phyloP scores from a whole-genome alignment of 2,888 invertebrate genomes.

The Synanthedon andrenaeformis region DNA sequence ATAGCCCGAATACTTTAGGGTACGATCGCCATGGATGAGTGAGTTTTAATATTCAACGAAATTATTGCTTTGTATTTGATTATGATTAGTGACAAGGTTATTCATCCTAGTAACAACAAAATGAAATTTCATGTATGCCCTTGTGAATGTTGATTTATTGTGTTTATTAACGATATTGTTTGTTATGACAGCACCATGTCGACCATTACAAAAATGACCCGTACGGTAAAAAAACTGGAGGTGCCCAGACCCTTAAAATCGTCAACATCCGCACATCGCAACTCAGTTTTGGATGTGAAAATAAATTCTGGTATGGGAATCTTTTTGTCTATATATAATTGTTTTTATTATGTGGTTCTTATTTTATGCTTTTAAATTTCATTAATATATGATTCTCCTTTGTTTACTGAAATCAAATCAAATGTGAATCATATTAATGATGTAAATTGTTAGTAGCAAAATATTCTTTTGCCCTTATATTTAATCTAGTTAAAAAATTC shows the following conservation, averaged over 20 bases:
- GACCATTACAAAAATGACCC: slow-evolving; percentile 74
- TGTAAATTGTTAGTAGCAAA: too few species aligned
- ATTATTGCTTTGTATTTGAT: slow-evolving; percentile 34
- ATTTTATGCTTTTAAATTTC: not conserved
- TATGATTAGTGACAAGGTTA: slow-evolving; percentile 49
- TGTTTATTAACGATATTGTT: slow-evolving; percentile 9
- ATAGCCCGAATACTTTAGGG: slow-evolving; percentile 28
- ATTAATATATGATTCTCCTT: not conserved
- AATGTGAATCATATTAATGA: too few species aligned
- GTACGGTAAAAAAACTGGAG: slow-evolving; percentile 80
- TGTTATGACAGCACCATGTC: slow-evolving; percentile 59
- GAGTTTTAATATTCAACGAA: slow-evolving; percentile 44
- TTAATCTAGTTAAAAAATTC: too few species aligned
- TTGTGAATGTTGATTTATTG: not conserved
- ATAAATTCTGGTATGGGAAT: slow-evolving; percentile 56
- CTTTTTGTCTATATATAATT: not conserved
- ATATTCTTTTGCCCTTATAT: too few species aligned
- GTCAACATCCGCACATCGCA: slow-evolving; percentile 66
- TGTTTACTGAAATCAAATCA: too few species aligned
- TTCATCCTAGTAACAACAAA: slow-evolving; percentile 41
- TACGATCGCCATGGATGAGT: slow-evolving; percentile 65
- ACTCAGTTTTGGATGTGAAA: slow-evolving; percentile 64
- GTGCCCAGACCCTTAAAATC: slow-evolving; percentile 80
- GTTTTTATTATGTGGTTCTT: not conserved
- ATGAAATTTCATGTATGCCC: slow-evolving; percentile 31